phyloP scores from a whole-genome alignment of 2,113 vertebrate genomes.

The Microtus pennsylvanicus region DNA sequence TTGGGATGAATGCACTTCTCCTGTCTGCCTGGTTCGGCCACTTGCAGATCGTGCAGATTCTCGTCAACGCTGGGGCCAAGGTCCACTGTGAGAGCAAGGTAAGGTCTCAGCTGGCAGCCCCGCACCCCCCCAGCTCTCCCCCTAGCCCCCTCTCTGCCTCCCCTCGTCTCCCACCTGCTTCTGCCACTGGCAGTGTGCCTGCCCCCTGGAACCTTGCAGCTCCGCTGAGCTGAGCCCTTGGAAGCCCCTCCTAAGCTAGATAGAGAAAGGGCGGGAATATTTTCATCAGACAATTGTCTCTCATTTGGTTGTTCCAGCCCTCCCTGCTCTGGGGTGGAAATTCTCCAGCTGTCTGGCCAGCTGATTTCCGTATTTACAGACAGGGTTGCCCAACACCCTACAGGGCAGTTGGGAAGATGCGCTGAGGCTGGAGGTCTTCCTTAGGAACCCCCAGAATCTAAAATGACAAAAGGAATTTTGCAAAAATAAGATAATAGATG shows the following conservation, averaged over 20 bases:
- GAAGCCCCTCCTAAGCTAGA: background rate
- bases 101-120: constrained; percentile 27
- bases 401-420: background rate
- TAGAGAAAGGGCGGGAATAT: too few species aligned
- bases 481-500: background rate
- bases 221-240: background rate
- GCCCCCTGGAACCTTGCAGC: background rate
- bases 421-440: background rate
- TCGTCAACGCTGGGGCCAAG: constrained; percentile 93
- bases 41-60: constrained; percentile 90
- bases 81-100: constrained; percentile 92
- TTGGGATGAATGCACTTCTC: constrained; percentile 95
- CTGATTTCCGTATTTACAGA: background rate
- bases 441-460: background rate
- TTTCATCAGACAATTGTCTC: background rate
- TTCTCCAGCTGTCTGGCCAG: background rate
- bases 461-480: background rate
- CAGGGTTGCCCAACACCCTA: background rate
- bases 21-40: constrained; percentile 96
- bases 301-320: background rate
- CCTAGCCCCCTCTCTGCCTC: too few species aligned
- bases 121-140: accelerated
- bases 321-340: background rate
- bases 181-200: background rate
- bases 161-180: background rate